Evolutionary conservation across 2,888 invertebrate genomes (phyloP).

Genomic region (Rotaria macrura): DNA sequence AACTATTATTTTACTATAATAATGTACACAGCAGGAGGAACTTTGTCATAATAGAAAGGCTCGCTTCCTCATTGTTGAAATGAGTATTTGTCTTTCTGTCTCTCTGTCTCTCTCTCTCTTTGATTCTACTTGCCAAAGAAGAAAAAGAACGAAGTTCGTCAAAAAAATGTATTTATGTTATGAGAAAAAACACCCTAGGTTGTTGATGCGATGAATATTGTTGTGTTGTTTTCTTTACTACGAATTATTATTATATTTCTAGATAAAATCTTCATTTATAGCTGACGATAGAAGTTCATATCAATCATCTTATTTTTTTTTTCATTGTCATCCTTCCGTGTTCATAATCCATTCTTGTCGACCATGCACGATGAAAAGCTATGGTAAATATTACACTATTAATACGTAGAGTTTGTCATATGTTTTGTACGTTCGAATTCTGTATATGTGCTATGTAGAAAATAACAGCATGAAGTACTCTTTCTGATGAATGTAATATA

Average conservation of each 20-base stretch:
- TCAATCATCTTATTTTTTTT: not conserved
- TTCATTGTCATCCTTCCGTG: not conserved
- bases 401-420: no score
- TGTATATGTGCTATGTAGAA: no score
- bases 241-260: not conserved
- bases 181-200: not conserved
- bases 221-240: not conserved
- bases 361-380: slow-evolving; percentile 3
- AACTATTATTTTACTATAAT: not conserved
- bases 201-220: not conserved
- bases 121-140: not conserved
- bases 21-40: not conserved
- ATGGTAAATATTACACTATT: not conserved
- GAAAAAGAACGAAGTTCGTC: not conserved
- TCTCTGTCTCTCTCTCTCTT: no score
- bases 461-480: no score
- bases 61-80: not conserved
- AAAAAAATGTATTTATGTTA: not conserved
- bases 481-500: no score
- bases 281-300: not conserved
- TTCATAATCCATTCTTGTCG: not conserved
- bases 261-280: not conserved
- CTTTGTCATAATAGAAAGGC: not conserved
- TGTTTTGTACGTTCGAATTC: no score
- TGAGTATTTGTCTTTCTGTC: not conserved